Base-by-base conservation (phyloP, 64 coral and sea anemone species). In the Pachyseris speciosa region DNA sequence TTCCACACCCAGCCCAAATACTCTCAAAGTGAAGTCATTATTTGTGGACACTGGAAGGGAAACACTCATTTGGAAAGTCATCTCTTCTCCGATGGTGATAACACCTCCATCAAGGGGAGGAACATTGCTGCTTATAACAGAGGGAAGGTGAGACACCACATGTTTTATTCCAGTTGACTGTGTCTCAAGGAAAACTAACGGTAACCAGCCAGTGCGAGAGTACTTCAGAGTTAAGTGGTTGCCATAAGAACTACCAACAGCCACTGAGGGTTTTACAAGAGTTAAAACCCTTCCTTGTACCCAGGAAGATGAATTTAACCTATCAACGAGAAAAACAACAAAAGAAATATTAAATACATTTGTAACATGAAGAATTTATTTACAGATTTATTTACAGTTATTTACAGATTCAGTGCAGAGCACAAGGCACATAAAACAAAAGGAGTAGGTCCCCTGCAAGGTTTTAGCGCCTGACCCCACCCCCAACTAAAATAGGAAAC, bases 41-140 rank as follows among this genome's bases (percentile, higher is more conserved):
- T 73, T 96, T 77, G 86, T 93, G 13, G 90, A 85, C 51, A 96
- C 90, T n/a, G 94, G 94, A 7, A 96, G 50, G 10, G 34, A 78
- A 26, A 96, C 66, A 37, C 27, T 72, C 29, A 85, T 64, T 33
- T 29, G 37, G 67, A 93, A 89, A 61, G 80, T 63, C 9, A 96
- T 19, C 22, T 79, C 86, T 60, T 96, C 94, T 36, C 94, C 91
- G 71, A 90, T 70, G 40, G 86, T 90, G 28, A 96, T 71, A 12
- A 57, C 78, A 9, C 33, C 78, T 4, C 17, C 13, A 12, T 88
- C 85, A 37, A 37, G 29, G n/a, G 42, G 84, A 8, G 87, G 26
- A 13, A 87, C 81, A 40, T 78, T 61, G n/a, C 72, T 94, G 53
- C 44, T 64, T 37, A 89, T 33, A 64, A 67, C 42, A n/a, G 70